Evolutionary conservation across 2,113 vertebrate genomes (phyloP).

Genomic region (Amblyopsis rosae): DNA sequence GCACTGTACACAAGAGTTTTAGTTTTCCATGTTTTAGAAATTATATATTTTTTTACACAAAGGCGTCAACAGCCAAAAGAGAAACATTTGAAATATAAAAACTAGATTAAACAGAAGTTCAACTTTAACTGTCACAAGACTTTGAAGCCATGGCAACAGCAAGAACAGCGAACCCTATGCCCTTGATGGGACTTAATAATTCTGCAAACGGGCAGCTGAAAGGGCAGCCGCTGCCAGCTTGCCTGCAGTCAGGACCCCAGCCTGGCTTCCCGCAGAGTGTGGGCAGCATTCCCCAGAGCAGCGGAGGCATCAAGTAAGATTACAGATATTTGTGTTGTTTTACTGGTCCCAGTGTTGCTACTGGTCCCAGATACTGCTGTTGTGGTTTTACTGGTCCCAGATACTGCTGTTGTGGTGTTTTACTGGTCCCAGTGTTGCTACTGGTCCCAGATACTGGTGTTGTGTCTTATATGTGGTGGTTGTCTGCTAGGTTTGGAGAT

Average conservation of each 20-base stretch:
- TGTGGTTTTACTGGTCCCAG: not conserved
- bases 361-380: not conserved
- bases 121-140: constrained; percentile 14
- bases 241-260: constrained; percentile 54
- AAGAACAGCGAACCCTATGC: constrained; percentile 70
- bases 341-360: not conserved
- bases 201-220: constrained; percentile 67
- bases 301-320: constrained; percentile 72
- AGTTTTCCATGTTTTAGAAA: constrained; percentile 37
- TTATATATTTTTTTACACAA: constrained; percentile 22
- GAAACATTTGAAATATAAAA: constrained; percentile 9
- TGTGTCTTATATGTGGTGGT: no score
- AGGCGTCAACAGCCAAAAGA: constrained; percentile 23
- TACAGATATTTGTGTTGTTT: not conserved
- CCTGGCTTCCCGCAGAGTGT: constrained; percentile 48
- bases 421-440: not conserved
- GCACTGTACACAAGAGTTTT: constrained; percentile 26
- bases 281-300: constrained; percentile 65
- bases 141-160: constrained; percentile 70
- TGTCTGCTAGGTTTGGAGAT: constrained; percentile 70
- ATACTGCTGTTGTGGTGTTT: no score
- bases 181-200: constrained; percentile 67
- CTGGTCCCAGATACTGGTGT: not conserved
- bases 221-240: constrained; percentile 57
- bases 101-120: constrained; percentile 1